A percentile compares a stretch with the other conserved stretches of the same genome.
These are phyloP conservation scores for Tuberolachnus salignus DNA, from an alignment of 2,888 invertebrate genomes.

Conservation along the genomic window DNA sequence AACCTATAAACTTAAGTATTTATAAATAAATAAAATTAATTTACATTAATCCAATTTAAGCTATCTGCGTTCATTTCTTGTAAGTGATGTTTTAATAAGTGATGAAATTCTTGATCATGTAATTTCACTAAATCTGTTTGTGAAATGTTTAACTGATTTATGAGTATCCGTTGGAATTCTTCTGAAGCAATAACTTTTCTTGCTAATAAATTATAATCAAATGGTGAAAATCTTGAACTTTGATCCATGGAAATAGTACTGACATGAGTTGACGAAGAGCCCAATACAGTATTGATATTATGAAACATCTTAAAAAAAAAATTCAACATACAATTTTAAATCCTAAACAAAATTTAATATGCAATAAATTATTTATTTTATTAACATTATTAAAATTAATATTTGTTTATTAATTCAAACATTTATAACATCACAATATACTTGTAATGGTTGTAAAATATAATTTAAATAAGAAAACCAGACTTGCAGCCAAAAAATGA, in stretches of 20 bases:
- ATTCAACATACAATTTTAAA: neutral
- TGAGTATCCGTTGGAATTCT: slow-evolving; percentile 40
- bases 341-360: neutral
- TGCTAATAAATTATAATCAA: slow-evolving; percentile 48
- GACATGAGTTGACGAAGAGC: slow-evolving; percentile 5
- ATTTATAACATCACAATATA: no score
- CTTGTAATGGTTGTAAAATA: no score
- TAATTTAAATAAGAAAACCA: no score
- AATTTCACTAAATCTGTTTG: slow-evolving; percentile 34
- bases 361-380: no score
- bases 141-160: slow-evolving; percentile 41
- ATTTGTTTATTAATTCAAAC: no score
- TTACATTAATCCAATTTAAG: slow-evolving; percentile 53
- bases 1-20: neutral
- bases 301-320: slow-evolving; percentile 29
- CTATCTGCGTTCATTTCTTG: slow-evolving; percentile 41
- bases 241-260: slow-evolving; percentile 27
- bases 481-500: no score
- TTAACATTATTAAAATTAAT: no score
- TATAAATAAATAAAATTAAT: slow-evolving; percentile 10
- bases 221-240: neutral
- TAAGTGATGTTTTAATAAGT: slow-evolving; percentile 29
- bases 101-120: slow-evolving; percentile 39
- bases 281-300: slow-evolving; percentile 18
- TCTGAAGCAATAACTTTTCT: slow-evolving; percentile 43